These are phyloP conservation scores for Nemotelus pantherinus DNA, from an alignment of 2,888 invertebrate species.

Conservation along the genomic window DNA sequence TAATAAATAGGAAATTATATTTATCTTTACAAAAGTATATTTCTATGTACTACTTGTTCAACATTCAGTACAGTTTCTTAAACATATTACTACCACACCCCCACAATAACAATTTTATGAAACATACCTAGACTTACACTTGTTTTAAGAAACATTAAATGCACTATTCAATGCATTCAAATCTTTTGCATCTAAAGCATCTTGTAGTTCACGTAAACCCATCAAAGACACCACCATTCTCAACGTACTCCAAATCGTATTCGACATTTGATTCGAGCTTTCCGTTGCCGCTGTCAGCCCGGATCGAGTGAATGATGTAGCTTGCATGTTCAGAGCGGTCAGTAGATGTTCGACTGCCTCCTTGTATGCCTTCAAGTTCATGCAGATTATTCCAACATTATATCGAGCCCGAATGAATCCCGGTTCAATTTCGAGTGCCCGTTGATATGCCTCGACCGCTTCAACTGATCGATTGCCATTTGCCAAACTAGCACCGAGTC, in stretches of 20 bases:
- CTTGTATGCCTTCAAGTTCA: slow-evolving; percentile 93
- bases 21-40: not conserved
- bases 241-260: slow-evolving; percentile 93
- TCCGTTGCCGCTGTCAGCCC: slow-evolving; percentile 66
- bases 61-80: too few species aligned
- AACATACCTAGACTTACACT: too few species aligned
- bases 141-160: slow-evolving; percentile 57
- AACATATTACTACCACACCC: too few species aligned
- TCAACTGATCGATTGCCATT: slow-evolving; percentile 95
- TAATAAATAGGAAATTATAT: not conserved
- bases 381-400: slow-evolving; percentile 97
- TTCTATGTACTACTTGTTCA: not conserved
- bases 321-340: slow-evolving; percentile 91
- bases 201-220: slow-evolving; percentile 73
- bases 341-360: slow-evolving; percentile 96
- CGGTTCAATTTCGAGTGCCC: slow-evolving; percentile 89
- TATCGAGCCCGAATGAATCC: slow-evolving; percentile 97
- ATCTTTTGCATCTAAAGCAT: slow-evolving; percentile 71
- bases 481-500: slow-evolving; percentile 95
- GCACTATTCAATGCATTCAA: slow-evolving; percentile 71
- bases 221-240: slow-evolving; percentile 87
- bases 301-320: slow-evolving; percentile 67
- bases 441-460: slow-evolving; percentile 95
- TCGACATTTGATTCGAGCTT: slow-evolving; percentile 76
- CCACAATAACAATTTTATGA: too few species aligned